phyloP scores from a whole-genome alignment of 2,797 vertebrate genomes.

The Gallinago nigripennis region DNA sequence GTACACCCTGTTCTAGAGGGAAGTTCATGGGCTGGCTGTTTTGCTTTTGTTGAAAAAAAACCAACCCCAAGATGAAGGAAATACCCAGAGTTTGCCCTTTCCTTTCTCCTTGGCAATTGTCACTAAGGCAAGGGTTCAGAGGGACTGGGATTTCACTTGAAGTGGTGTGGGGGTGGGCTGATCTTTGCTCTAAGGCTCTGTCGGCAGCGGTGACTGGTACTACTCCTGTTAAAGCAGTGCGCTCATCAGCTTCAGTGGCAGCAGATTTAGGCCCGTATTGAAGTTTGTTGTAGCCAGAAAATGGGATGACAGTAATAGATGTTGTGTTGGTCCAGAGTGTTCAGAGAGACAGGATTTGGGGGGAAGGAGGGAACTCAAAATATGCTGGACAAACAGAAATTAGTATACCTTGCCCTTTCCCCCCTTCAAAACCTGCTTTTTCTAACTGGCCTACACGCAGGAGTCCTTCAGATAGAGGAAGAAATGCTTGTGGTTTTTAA shows the following conservation, averaged over 20 bases:
- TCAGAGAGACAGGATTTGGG: neutral
- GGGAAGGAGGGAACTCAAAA: neutral
- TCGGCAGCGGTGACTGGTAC: accelerated
- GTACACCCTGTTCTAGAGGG: constrained; percentile 40
- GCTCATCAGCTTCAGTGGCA: neutral
- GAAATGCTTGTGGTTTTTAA: neutral
- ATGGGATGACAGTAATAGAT: neutral
- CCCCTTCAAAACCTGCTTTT: neutral
- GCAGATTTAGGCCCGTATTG: neutral
- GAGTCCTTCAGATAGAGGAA: neutral
- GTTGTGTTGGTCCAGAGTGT: neutral
- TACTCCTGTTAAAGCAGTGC: accelerated
- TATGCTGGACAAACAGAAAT: neutral
- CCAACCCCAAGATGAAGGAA: neutral
- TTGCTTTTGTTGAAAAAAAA: neutral
- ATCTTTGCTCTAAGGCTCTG: accelerated
- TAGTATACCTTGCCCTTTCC: neutral
- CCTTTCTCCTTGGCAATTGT: neutral
- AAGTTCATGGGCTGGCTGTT: constrained; percentile 14
- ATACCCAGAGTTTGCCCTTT: neutral
- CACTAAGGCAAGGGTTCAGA: neutral
- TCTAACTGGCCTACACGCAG: neutral
- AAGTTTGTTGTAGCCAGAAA: neutral
- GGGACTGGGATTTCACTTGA: neutral
- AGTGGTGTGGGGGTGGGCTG: neutral